Evolutionary conservation across 2,888 invertebrate genomes (phyloP).

Genomic region (Hipparchia semele): DNA sequence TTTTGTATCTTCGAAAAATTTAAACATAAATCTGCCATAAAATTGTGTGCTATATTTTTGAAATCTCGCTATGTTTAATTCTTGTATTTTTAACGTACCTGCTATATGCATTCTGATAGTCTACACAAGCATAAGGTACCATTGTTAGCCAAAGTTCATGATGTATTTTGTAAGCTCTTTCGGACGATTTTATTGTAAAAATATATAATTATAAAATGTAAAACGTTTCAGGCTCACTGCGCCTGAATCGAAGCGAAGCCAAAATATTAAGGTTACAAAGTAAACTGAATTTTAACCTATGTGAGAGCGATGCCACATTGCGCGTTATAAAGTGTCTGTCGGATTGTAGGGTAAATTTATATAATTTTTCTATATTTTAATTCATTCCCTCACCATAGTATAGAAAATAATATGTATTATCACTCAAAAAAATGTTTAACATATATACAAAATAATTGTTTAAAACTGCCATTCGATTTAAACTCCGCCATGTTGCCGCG

Average conservation of each 20-base stretch:
- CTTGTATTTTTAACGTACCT: conserved; percentile 3
- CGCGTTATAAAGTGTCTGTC: no score
- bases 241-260: neutral
- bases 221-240: neutral
- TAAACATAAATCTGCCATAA: conserved; percentile 31
- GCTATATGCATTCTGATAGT: conserved; percentile 1
- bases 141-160: conserved; percentile 24
- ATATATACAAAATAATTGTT: no score
- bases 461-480: no score
- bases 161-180: conserved; percentile 10
- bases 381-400: no score
- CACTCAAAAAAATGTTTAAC: no score
- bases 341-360: no score
- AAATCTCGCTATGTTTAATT: conserved; percentile 28
- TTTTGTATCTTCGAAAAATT: neutral
- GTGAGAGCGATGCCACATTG: no score
- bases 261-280: no score
- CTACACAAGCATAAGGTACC: neutral
- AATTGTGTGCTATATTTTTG: conserved; percentile 41
- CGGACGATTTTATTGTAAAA: conserved; percentile 8
- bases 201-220: neutral
- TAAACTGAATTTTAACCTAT: no score
- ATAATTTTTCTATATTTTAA: no score
- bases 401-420: no score
- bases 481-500: no score